Base-by-base conservation (phyloP, 2,113 vertebrate species). In the Menidia beryllina region DNA sequence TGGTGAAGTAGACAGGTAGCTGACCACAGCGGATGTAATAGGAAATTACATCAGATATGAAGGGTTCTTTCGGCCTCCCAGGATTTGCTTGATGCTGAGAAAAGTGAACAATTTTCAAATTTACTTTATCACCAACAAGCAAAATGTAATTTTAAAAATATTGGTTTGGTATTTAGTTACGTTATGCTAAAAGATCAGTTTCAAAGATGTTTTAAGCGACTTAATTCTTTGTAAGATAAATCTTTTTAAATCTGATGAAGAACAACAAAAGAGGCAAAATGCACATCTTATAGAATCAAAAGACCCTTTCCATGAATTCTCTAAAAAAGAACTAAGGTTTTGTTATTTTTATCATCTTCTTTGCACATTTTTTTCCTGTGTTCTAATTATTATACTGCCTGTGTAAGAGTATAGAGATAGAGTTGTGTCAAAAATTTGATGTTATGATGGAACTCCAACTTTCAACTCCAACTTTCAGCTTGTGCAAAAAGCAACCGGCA, bases 11-110 rank as follows among this genome's bases (percentile, higher is more conserved):
- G 77, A 98, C 84, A 0, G 97, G 96, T 85, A 96, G 95, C 52
- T 88, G 89, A 52, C 92, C 97, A 74, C 94, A 95, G 45, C 96
- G 95, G 1, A 95, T 81, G 0, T 99, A 99, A 88, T 98, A 99
- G 2, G 96, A 93, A 19, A 97, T 95, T 20, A 95, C 94, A 6
- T 99, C 97, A 7, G 94, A 88, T 79, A 98, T 88, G 79, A 97
- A 96, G 19, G 93, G 91, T 0, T 94, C 89, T 3, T 86, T 91
- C 6, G 91, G 77, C 60, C 67, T 92, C 62, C 90, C 89, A 0
- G 86, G 83, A 41, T 90, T 91, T 0, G 87, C 38, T 21, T 95
- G 94, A 92, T 96, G 88, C 21, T 81, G 10, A 17, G 62, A 48
- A 47, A 39, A 13, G 51, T 1, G 68, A 51, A 76, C 3, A 14